Base-by-base conservation (phyloP, 1,140 invertebrate species). In the Belonocnema kinseyi region DNA sequence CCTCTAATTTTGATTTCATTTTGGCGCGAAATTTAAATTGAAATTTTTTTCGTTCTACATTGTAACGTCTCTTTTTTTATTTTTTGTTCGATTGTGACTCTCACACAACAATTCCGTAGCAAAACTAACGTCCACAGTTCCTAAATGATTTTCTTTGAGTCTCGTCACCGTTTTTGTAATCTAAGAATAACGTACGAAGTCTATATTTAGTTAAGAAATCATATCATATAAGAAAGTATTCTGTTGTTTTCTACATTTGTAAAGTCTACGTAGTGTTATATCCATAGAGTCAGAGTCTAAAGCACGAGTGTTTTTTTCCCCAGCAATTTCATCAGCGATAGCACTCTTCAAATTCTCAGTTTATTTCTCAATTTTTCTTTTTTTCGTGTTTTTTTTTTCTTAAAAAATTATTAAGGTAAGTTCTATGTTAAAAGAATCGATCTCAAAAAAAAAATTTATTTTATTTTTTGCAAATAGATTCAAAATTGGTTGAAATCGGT, bases 181-280 rank as follows among this genome's bases (percentile, higher is more conserved):
- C 26, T 66, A 66, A 66, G 33, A 66, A 46, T 46, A 61, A 61
- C 58, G 58, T 61, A 46, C 40, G 40, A 46, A 33, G 61, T 66
- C 33, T 66, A 66, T 66, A 66, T 66, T 61, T 40, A 33, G 33
- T 66, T 40, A 66, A 66, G 40, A 66, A 85, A 86, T 83, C 80
- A 83, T 83, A 51, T 82, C 83, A 81, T 83, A 85, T 83, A 82
- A 80, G 71, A 82, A 33, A 71, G 75, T 82, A 83, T 84, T 87
- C 80, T 82, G 74, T 87, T 87, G 83, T 90, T 90, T 88, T 85
- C 70, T 85, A 85, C 84, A 87, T 85, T 66, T 89, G 82, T 83
- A 90, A 90, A 90, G 86, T 91, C 83, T 91, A 90, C 85, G 85
- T 87, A 87, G 86, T 84, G 88, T 89, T 89, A 83, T 75, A 80